These are phyloP conservation scores for Pediacus dermestoides DNA, from an alignment of 2,888 invertebrate species.

Conservation along the genomic window DNA sequence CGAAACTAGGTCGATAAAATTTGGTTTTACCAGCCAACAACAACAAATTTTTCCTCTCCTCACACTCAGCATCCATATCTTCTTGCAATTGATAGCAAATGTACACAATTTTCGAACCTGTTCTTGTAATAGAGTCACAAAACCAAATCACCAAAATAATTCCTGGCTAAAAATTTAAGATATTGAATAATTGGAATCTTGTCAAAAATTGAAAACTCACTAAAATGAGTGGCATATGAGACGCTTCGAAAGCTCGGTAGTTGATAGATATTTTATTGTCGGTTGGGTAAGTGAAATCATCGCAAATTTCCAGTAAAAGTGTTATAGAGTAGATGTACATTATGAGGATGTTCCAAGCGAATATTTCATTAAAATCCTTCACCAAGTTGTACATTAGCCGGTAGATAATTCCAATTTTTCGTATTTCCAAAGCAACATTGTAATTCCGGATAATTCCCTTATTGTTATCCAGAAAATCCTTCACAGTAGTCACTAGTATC, in stretches of 20 bases:
- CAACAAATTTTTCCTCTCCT: constrained; percentile 1
- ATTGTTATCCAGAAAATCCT: not conserved
- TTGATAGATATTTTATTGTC: no score
- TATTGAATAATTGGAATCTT: no score
- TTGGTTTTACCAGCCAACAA: not conserved
- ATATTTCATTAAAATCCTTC: not conserved
- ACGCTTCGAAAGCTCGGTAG: no score
- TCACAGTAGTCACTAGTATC: not conserved
- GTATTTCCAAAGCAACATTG: not conserved
- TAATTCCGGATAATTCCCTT: not conserved
- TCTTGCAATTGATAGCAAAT: not conserved
- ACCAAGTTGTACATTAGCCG: not conserved
- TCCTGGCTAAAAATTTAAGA: not conserved
- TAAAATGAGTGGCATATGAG: no score
- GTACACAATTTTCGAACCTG: not conserved
- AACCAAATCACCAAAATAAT: not conserved
- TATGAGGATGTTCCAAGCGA: not conserved
- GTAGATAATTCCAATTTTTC: constrained; percentile 1
- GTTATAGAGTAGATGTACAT: no score
- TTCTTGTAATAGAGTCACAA: not conserved
- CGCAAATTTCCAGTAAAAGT: no score
- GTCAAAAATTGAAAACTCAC: no score
- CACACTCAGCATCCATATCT: not conserved
- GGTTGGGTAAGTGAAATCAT: no score
- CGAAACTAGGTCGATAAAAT: not conserved